These are phyloP conservation scores for Dreissena polymorpha DNA, from an alignment of 1,140 invertebrate species.

Conservation along the genomic window DNA sequence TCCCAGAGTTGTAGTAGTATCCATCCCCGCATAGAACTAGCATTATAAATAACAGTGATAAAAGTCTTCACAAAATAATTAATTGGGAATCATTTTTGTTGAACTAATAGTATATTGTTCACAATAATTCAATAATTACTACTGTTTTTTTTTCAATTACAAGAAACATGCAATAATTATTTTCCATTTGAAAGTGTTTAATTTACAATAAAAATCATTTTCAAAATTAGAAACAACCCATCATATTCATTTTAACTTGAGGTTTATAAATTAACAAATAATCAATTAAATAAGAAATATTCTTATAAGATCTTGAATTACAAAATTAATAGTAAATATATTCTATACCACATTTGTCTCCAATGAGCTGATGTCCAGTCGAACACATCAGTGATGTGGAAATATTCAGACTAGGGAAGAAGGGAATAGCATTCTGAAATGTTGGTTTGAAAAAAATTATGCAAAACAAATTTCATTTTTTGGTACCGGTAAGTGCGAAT, in stretches of 20 bases:
- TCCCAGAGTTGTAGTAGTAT: slow-evolving; percentile 89
- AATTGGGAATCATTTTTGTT: background rate
- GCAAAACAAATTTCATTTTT: too few species aligned
- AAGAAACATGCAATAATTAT: background rate
- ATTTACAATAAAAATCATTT: background rate
- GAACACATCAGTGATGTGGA: background rate
- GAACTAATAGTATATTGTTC: too few species aligned
- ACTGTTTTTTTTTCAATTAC: too few species aligned
- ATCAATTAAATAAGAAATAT: too few species aligned
- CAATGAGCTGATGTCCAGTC: slow-evolving; percentile 23
- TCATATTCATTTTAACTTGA: too few species aligned
- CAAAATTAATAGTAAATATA: background rate
- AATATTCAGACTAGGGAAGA: too few species aligned
- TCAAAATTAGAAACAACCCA: too few species aligned
- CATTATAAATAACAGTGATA: background rate
- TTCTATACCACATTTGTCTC: slow-evolving; percentile 27
- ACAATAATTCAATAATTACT: background rate
- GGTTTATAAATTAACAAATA: too few species aligned
- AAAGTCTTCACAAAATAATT: background rate
- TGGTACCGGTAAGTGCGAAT: too few species aligned
- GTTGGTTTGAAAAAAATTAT: too few species aligned
- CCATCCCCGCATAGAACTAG: slow-evolving; percentile 79
- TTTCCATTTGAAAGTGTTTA: background rate
- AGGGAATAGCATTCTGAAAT: too few species aligned
- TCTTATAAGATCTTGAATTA: too few species aligned